These are phyloP conservation scores for Biston stratarius DNA, from an alignment of 2,888 invertebrate species.

Conservation along the genomic window DNA sequence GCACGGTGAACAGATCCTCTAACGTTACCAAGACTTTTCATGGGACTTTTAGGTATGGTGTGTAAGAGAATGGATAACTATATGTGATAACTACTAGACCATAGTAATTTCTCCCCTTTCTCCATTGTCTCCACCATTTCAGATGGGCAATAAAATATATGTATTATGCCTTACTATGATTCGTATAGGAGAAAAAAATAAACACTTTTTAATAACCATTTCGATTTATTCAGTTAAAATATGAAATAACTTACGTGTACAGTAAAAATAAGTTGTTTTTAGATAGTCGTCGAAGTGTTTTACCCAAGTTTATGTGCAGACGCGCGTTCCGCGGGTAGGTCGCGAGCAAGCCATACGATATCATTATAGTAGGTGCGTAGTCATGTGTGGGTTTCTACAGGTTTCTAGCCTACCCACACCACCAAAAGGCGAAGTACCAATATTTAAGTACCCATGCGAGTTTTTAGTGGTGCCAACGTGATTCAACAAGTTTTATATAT, in stretches of 20 bases:
- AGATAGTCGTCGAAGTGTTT: constrained; percentile 77
- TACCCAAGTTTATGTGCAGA: constrained; percentile 59
- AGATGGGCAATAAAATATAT: too few species aligned
- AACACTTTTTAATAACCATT: constrained; percentile 76
- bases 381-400: neutral
- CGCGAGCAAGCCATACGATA: neutral
- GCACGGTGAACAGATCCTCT: too few species aligned
- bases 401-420: neutral
- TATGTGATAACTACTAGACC: too few species aligned
- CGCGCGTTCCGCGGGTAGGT: constrained; percentile 1
- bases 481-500: neutral
- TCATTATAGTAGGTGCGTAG: neutral
- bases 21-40: too few species aligned
- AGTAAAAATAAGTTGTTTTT: constrained; percentile 85
- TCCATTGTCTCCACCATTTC: too few species aligned
- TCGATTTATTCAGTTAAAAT: constrained; percentile 86
- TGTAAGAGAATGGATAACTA: too few species aligned
- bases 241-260: constrained; percentile 86
- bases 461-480: neutral
- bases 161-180: too few species aligned
- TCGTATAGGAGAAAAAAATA: constrained; percentile 4
- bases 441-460: neutral
- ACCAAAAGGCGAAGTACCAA: neutral
- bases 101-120: too few species aligned
- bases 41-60: too few species aligned